These are phyloP conservation scores for Erethizon dorsatum DNA, from an alignment of 2,797 vertebrate species.

Conservation along the genomic window DNA sequence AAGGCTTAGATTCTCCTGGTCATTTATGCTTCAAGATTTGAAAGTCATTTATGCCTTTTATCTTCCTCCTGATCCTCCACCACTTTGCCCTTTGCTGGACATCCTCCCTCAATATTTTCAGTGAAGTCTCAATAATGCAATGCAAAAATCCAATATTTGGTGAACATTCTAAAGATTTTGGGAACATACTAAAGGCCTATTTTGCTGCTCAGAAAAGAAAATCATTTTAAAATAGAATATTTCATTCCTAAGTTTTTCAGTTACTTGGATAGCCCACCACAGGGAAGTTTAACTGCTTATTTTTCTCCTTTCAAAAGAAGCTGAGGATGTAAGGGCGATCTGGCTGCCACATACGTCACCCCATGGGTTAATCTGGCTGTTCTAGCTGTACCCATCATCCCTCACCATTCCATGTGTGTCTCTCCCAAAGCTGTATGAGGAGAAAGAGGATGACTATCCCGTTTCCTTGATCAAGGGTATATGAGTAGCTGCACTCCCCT, in stretches of 20 bases:
- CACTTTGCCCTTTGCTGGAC: background rate
- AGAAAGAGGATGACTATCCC: background rate
- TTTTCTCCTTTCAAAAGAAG: background rate
- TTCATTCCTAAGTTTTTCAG: background rate
- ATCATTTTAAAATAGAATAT: background rate
- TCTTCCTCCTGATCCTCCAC: background rate
- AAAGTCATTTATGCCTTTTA: background rate
- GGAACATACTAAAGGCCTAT: background rate
- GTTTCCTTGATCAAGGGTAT: background rate
- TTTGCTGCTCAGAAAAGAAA: constrained; percentile 1
- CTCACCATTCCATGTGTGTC: no score
- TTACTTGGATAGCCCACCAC: background rate
- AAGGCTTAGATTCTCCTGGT: background rate
- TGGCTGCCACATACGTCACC: no score
- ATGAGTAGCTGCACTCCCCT: background rate
- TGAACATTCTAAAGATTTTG: background rate
- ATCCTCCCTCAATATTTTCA: background rate
- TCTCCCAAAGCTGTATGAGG: no score
- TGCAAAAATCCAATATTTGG: background rate
- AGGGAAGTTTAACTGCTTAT: background rate
- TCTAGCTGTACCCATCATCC: no score
- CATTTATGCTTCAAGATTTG: background rate
- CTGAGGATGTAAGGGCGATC: background rate
- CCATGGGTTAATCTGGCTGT: no score
- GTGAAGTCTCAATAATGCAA: background rate